Evolutionary conservation across 2,113 vertebrate species (phyloP), one percentile per base, ranked within the genome.

Genomic region (Cebus imitator): DNA sequence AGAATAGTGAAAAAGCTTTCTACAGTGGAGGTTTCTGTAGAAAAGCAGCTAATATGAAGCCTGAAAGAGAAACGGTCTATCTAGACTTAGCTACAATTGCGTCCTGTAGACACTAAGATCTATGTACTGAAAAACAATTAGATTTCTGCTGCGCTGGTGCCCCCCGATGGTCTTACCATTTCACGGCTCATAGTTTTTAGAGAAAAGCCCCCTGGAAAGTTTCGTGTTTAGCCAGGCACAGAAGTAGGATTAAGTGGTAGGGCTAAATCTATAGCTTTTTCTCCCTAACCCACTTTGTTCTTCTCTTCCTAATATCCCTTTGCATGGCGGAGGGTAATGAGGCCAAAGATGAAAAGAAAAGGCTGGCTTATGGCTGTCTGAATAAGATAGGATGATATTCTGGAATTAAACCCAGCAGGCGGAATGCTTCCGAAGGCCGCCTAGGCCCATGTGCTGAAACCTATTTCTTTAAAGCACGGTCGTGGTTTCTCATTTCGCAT

Each of bases 61-160:
- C 37, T 11, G 45, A 61, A 30, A 95, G 92, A 80, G 79, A 66
- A 76, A 50, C 61, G 4, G 45, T 81, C 66, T 37, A 11, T 17
- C 37, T 37, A 37, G 37, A 37, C 37, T 79, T 23, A 13, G 5
- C 10, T 72, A 11, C 16, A 81, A 8, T 58, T 52, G 88, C 61
- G 35, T 6, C 48, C 7, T 35, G 30, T 0, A 20, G 79, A 50
- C 37, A 32, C 37, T 17, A 91, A 45, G 23, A 11, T 0, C 3
- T 0, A 3, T 0, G 21, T 9, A 8, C 79, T 79, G 21, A 98
- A 82, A 91, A 9, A 57, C 1, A 48, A 2, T 2, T 3, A 3
- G 12, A 98, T 98, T 97, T 20, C 96, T 98, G 97, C 93, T 95
- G 87, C 66, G 92, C 96, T 98, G 97, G 96, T 89, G 82, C 97